phyloP scores from a whole-genome alignment of 2,888 invertebrate species.

The Mimumesa dahlbomi region DNA sequence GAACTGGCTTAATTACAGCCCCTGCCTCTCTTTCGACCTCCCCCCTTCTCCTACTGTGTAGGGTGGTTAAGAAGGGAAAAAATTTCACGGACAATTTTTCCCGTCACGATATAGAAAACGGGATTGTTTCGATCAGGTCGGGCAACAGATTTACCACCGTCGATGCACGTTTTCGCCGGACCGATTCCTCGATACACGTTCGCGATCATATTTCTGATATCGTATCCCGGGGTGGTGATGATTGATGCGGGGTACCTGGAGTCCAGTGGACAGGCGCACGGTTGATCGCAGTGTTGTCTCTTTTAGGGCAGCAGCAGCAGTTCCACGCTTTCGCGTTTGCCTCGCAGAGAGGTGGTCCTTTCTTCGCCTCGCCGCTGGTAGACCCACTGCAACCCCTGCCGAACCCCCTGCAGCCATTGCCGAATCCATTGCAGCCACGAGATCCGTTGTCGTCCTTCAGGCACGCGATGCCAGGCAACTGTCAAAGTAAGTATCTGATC shows the following conservation, averaged over 20 bases:
- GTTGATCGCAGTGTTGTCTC: slow-evolving; percentile 88
- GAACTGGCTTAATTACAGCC: slow-evolving; percentile 1
- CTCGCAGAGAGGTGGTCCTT: slow-evolving; percentile 81
- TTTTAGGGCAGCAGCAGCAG: slow-evolving; percentile 97
- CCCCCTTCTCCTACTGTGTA: too few relatives aligned
- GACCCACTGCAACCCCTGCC: slow-evolving; percentile 78
- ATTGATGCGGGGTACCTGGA: slow-evolving; percentile 59
- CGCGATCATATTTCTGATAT: too few relatives aligned
- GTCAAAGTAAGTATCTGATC: slow-evolving; percentile 89
- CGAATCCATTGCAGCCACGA: slow-evolving; percentile 85
- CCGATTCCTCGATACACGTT: too few relatives aligned
- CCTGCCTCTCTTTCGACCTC: too few relatives aligned
- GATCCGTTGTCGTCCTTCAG: slow-evolving; percentile 93
- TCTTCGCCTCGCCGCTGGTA: slow-evolving; percentile 78
- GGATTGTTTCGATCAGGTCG: too few relatives aligned
- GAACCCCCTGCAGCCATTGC: slow-evolving; percentile 77
- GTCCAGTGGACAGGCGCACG: slow-evolving; percentile 83
- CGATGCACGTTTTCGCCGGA: too few relatives aligned
- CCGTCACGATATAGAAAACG: too few relatives aligned
- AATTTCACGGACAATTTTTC: too few relatives aligned
- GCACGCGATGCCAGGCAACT: slow-evolving; percentile 94
- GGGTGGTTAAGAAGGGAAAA: too few relatives aligned
- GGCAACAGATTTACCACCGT: too few relatives aligned
- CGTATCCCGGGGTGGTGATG: too few relatives aligned
- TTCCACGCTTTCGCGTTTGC: slow-evolving; percentile 92